Evolutionary conservation across 1,140 invertebrate genomes (phyloP).

Genomic region (Leptinotarsa undecemlineata): DNA sequence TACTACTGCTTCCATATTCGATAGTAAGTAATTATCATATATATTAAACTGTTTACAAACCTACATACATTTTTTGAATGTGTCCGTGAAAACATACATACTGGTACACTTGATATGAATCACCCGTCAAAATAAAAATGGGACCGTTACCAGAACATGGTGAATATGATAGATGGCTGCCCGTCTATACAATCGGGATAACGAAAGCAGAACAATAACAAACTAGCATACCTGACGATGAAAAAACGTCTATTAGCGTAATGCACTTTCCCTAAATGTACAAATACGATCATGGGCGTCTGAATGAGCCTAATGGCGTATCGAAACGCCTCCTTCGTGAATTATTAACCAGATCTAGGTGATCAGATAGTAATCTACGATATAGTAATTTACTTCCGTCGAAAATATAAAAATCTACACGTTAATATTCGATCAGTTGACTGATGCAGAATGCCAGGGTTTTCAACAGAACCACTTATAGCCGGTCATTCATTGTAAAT

Average conservation of each 20-base stretch:
- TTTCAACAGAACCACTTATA: too few species aligned
- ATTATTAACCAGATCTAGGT: conserved; percentile 18
- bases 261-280: conserved; percentile 20
- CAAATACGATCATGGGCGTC: conserved; percentile 22
- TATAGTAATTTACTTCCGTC: conserved; percentile 17
- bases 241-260: conserved; percentile 19
- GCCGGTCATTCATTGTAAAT: too few species aligned
- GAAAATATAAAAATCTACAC: not conserved
- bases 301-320: conserved; percentile 20
- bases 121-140: too few species aligned
- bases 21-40: too few species aligned
- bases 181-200: not conserved
- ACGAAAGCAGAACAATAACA: conserved; percentile 11
- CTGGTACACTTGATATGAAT: too few species aligned
- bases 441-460: not conserved
- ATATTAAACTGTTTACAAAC: too few species aligned
- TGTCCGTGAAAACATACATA: too few species aligned
- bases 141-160: too few species aligned
- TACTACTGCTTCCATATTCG: too few species aligned
- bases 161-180: too few species aligned
- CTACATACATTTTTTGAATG: too few species aligned
- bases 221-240: not conserved
- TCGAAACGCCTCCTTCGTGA: conserved; percentile 15
- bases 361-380: conserved; percentile 22
- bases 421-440: not conserved